Percentiles rank a stretch among this genome's conserved stretches.
phyloP scores from a whole-genome alignment of 2,113 vertebrate genomes.

The Syrmaticus mikado region DNA sequence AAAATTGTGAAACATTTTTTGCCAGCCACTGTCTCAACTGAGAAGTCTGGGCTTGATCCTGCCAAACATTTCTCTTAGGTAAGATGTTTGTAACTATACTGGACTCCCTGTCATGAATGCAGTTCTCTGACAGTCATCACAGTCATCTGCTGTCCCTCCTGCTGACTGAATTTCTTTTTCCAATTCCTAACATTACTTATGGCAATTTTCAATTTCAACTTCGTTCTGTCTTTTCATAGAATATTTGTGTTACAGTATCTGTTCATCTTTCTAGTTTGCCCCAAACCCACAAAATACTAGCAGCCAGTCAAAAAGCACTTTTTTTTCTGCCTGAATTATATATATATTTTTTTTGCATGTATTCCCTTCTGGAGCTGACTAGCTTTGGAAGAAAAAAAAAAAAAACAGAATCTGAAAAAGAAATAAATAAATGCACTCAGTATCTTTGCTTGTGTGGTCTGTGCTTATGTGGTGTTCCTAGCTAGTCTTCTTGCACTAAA shows the following conservation, averaged over 20 bases:
- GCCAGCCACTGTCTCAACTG: conserved; percentile 25
- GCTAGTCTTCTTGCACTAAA: neutral
- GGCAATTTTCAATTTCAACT: conserved; percentile 32
- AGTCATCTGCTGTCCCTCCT: neutral
- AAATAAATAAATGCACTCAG: neutral
- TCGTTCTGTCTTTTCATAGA: conserved; percentile 8
- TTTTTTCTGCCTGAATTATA: neutral
- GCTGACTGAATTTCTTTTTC: neutral
- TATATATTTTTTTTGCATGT: neutral
- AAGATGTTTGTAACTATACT: neutral
- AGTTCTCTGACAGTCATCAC: neutral
- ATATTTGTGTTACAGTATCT: neutral
- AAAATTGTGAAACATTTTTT: neutral
- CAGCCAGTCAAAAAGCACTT: neutral
- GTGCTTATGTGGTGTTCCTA: neutral
- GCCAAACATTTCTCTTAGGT: neutral
- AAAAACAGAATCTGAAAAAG: neutral
- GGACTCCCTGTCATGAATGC: neutral
- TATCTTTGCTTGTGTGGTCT: neutral
- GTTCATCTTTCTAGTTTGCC: neutral
- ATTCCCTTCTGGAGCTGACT: conserved; percentile 11
- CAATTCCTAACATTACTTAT: neutral
- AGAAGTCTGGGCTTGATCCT: neutral
- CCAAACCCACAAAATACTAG: neutral
- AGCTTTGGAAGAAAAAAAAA: neutral